Evolutionary conservation across 2,113 vertebrate species (phyloP), one percentile per base, ranked within the genome.

Genomic region (Ictidomys tridecemlineatus): DNA sequence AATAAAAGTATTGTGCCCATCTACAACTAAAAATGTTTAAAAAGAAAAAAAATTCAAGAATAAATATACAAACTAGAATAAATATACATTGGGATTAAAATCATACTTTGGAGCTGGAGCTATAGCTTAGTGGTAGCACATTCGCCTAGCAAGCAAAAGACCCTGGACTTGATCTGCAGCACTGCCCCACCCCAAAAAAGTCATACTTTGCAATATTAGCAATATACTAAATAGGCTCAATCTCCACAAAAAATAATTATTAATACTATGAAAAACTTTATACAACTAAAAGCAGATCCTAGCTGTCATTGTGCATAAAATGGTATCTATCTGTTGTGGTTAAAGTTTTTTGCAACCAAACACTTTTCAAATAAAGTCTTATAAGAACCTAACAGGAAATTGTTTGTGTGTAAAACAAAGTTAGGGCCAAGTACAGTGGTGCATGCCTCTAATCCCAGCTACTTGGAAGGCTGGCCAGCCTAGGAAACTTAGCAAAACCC

Each of bases 281-380:
- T 45, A 96, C 4, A 8, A 96, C 83, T 42, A 78, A 91, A 96
- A 76, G 72, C 13, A 89, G 48, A 87, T 20, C 80, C 26, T 67
- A 51, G 74, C 24, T 85, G 28, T 18, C 48, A 86, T 28, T 94
- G 58, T 39, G 17, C 74, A 20, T 84, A 84, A 6, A 74, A 86
- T 5, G 5, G 2, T 83, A 45, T 76, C n/a, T 73, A 82, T 67
- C 10, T 58, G 12, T 56, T 39, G 0, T 74, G 42, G 53, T 77
- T 74, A 95, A 93, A 91, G 89, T 28, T 56, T 85, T 78, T 93
- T 93, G 85, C 87, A 93, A 74, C 6, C 70, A 82, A 89, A 80
- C 13, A 74, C 24, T 91, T 89, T 83, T 77, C 56, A 89, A 80
- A 76, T 86, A n/a, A 90, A 95, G 48, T 67, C 17, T 92, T 77